Evolutionary conservation across 2,888 invertebrate genomes (phyloP).

Genomic region (Lumbricus terrestris): DNA sequence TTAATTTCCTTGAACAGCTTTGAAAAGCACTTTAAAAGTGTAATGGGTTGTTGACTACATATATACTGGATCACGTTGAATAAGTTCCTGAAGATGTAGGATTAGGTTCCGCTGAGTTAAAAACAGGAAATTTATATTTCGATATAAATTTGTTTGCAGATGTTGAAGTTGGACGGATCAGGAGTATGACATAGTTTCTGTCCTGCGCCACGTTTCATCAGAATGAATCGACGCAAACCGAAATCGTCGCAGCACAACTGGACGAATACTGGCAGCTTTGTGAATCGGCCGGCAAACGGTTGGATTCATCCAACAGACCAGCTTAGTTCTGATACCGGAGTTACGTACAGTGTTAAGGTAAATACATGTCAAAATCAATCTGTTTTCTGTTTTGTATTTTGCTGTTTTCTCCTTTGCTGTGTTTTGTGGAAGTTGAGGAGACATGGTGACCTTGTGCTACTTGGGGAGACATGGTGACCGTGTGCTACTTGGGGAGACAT

Average conservation of each 20-base stretch:
- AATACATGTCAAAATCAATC: background rate
- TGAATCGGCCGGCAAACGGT: slow-evolving; percentile 77
- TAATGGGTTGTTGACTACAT: no score
- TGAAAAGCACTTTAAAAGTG: no score
- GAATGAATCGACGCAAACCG: slow-evolving; percentile 10
- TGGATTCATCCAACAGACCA: slow-evolving; percentile 84
- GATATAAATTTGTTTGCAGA: background rate
- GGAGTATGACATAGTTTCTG: background rate
- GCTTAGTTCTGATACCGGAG: slow-evolving; percentile 81
- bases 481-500: background rate
- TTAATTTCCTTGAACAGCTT: no score
- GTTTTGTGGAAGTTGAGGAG: no score
- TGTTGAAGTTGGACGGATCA: background rate
- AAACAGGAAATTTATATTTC: background rate
- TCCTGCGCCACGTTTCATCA: background rate
- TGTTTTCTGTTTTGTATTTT: background rate
- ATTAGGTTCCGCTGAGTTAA: background rate
- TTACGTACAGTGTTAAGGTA: slow-evolving; percentile 87
- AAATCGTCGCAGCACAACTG: slow-evolving; percentile 42
- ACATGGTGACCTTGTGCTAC: no score
- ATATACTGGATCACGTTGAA: no score
- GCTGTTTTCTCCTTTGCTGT: background rate
- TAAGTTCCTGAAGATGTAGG: no score
- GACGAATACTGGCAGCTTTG: slow-evolving; percentile 63
- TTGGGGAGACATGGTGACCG: no score